Evolutionary conservation across 2,888 invertebrate species (phyloP), one percentile per base, ranked within the genome.

Genomic region (Eristalis intricaria): DNA sequence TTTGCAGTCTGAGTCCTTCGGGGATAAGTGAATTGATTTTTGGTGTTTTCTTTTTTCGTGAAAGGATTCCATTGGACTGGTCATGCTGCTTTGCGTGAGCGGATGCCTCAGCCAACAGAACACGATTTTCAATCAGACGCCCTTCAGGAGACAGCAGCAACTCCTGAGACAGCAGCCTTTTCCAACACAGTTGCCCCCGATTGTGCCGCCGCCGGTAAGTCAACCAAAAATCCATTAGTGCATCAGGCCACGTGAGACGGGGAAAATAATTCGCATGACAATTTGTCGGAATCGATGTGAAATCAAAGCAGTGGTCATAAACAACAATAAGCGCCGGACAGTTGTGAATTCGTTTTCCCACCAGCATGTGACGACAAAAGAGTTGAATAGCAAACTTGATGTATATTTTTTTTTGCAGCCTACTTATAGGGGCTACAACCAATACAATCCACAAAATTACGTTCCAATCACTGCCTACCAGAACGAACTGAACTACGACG

Each of bases 381-480:
- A 89, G 75, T 83, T 76, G 80, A 71, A 65, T 26, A 66, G 64
- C 58, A 63, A 89, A 89, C 88, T 84, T 23, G 22, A 58, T 58
- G 35, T 0, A 66, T 75, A 60, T 10, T 60, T 71, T 66, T 77
- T 32, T 40, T 82, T 79, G 2, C 74, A 91, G 90, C 90, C 88
- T 85, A 90, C 91, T 38, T 93, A 91, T 88, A 92, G 92, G 65
- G 89, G 89, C 26, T 92, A 91, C 74, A 90, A 90, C 69, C 92
- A 91, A 85, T 90, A 91, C 60, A 91, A 91, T 79, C 90, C 91
- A 64, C 91, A 91, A 88, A 92, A 92, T 80, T 93, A 91, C 78
- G 92, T 93, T 8, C 93, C 93, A 71, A 93, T 93, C 13, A 93
- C 93, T 26, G 92, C 93, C 35, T 93, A 92, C 86, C 92, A 93